phyloP scores from a whole-genome alignment of 2,113 vertebrate genomes.

The Podocnemis expansa region DNA sequence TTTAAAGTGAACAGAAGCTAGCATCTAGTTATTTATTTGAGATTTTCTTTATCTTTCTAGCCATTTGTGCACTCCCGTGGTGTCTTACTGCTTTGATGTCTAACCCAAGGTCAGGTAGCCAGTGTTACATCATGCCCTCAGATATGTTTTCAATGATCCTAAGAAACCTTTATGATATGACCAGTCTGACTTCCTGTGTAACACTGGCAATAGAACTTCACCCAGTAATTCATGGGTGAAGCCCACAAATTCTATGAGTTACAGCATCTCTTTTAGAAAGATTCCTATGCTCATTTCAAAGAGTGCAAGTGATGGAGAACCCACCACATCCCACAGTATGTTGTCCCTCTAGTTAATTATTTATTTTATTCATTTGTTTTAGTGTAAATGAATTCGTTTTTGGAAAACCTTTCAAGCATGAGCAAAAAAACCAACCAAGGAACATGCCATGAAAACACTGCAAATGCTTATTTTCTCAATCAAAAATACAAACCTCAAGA shows the following conservation, averaged over 20 bases:
- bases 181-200: background rate
- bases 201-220: background rate
- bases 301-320: background rate
- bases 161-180: background rate
- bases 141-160: background rate
- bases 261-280: background rate
- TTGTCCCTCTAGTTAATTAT: background rate
- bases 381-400: background rate
- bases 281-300: background rate
- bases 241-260: background rate
- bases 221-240: background rate
- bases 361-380: background rate
- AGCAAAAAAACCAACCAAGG: background rate
- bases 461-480: background rate
- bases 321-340: background rate
- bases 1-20: too few species aligned
- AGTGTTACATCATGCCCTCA: background rate
- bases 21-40: background rate
- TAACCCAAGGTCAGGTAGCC: background rate
- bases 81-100: background rate
- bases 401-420: background rate
- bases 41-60: background rate
- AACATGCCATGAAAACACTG: fast-evolving
- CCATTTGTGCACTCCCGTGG: background rate
- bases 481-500: background rate